Base-by-base conservation (phyloP, 2,113 vertebrate species). In the Lycaon pictus region DNA sequence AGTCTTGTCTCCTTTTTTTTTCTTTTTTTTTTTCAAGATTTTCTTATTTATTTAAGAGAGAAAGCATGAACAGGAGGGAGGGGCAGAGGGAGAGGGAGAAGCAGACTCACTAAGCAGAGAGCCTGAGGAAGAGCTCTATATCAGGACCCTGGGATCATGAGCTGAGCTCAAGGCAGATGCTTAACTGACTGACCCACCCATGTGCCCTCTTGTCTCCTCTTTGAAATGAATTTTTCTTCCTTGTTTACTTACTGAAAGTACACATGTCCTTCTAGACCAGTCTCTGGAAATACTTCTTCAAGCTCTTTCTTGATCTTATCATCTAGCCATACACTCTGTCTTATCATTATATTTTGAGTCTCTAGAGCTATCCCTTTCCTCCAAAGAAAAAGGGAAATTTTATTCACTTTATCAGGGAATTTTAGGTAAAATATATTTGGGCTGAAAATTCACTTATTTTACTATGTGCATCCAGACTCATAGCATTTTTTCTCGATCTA, bases 391-490 rank as follows among this genome's bases (percentile, higher is more conserved):
- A 56, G 2, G 12, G n/a, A 71, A 65, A 29, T 87, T 80, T 95
- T 80, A 85, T 37, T 37, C 19, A 80, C 63, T 72, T 79, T 65
- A 48, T 51, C 16, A 17, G 11, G 29, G 69, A 65, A 56, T 56
- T 95, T 92, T 71, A 92, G 72, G n/a, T 84, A 92, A 83, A 77
- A 63, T 56, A 23, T n/a, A 15, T 65, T 55, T 86, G 29, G 56
- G 67, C 65, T 74, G 87, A 87, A 95, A 60, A 53, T 67, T 82
- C 16, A 37, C 58, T 37, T 37, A 37, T 43, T 88, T 96, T 37
- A 23, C 25, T 86, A 9, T n/a, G 20, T 51, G 48, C 22, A 58
- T 85, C 6, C 65, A 56, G 56, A 86, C 15, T 56, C 29, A 71
- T 25, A 71, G 23, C 37, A 58, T 90, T 80, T 93, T 25, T 15